These are phyloP conservation scores for Nomada ruficornis DNA, from an alignment of 2,888 invertebrate genomes.

Conservation along the genomic window DNA sequence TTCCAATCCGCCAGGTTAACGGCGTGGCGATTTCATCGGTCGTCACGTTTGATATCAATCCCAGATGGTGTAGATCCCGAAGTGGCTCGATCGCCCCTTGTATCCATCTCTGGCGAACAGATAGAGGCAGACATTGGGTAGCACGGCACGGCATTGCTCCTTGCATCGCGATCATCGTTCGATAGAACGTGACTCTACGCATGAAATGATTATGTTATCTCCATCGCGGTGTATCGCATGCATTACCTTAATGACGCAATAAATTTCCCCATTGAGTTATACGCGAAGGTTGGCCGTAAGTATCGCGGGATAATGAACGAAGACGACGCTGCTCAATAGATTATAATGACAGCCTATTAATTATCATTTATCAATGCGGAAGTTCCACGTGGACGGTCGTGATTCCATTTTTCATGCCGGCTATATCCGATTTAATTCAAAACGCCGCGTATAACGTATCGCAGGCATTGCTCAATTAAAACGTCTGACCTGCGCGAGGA, in stretches of 20 bases:
- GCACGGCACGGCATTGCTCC: not conserved
- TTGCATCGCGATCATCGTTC: slow-evolving; percentile 26
- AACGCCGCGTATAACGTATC: not conserved
- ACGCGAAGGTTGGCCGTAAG: slow-evolving; percentile 7
- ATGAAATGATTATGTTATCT: slow-evolving; percentile 55
- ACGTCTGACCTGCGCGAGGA: slow-evolving; percentile 12
- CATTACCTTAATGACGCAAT: slow-evolving; percentile 57
- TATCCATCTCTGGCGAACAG: not conserved
- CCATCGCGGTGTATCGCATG: slow-evolving; percentile 46
- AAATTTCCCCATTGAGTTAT: slow-evolving; percentile 59
- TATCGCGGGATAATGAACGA: slow-evolving; percentile 54
- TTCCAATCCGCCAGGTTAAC: not conserved
- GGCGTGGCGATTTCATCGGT: not conserved
- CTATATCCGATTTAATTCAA: slow-evolving; percentile 6
- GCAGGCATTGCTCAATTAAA: slow-evolving; percentile 39
- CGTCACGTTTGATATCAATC: slow-evolving; percentile 14
- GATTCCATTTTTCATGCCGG: slow-evolving; percentile 31
- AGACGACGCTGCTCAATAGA: slow-evolving; percentile 54
- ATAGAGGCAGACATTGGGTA: slow-evolving; percentile 24
- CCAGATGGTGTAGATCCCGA: slow-evolving; percentile 10
- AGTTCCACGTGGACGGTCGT: slow-evolving; percentile 15
- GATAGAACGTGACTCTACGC: slow-evolving; percentile 39
- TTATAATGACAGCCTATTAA: slow-evolving; percentile 54
- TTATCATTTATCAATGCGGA: slow-evolving; percentile 52
- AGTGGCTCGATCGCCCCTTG: slow-evolving; percentile 6